phyloP scores from a whole-genome alignment of 2,113 vertebrate genomes.

The Eidolon helvum region DNA sequence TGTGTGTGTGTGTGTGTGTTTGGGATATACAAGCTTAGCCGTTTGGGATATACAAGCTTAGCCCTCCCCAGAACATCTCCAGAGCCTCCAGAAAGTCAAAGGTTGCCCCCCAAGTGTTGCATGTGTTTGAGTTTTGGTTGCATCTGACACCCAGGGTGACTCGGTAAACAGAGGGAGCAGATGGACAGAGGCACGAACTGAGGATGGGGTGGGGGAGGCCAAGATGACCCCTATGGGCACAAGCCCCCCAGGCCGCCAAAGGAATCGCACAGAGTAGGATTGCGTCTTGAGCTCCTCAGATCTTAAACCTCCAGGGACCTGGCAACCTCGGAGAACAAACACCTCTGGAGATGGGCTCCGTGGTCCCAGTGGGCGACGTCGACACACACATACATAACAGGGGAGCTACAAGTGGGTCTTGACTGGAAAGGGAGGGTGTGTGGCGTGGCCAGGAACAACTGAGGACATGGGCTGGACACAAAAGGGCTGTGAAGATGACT shows the following conservation, averaged over 20 bases:
- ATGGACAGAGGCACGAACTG: background rate
- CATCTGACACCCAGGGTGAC: background rate
- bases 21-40: too few relatives aligned
- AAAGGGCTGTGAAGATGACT: background rate
- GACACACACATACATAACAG: background rate
- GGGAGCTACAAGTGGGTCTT: background rate
- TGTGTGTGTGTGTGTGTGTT: too few relatives aligned
- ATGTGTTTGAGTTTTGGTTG: background rate
- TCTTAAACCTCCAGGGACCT: background rate
- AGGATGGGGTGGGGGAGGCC: background rate
- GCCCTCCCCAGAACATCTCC: background rate
- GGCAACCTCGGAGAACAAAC: background rate
- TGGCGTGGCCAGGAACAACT: background rate
- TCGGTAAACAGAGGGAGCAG: background rate
- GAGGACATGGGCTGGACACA: background rate
- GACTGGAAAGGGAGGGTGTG: background rate
- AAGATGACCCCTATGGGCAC: rapidly evolving
- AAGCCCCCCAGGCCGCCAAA: background rate
- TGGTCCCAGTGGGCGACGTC: rapidly evolving
- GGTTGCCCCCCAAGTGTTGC: too few relatives aligned
- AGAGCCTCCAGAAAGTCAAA: background rate
- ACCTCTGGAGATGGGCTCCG: background rate
- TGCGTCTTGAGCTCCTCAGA: background rate
- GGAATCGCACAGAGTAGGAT: background rate
- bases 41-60: too few relatives aligned